Percentiles rank a stretch among this genome's conserved stretches.
Conservation (phyloP, 2,113 vertebrate species). For the Cyprinus carpio region DNA sequence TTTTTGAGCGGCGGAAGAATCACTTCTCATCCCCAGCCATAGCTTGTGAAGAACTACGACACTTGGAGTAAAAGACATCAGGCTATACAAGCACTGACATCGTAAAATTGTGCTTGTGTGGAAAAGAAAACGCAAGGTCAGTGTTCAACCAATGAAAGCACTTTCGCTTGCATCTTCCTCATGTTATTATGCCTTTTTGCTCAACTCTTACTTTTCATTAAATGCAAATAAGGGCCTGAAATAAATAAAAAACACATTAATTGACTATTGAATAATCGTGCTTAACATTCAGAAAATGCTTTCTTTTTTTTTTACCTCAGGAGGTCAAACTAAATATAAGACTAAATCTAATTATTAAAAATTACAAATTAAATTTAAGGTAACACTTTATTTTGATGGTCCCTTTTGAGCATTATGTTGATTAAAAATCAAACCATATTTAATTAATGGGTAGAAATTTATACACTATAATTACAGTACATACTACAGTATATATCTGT, state of each 20-base stretch:
- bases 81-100: constrained; percentile 60
- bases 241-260: background rate
- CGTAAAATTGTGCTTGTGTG: constrained; percentile 57
- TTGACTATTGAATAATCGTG: background rate
- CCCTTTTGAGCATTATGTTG: no score
- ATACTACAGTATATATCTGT: no score
- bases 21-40: constrained; percentile 66
- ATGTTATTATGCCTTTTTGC: background rate
- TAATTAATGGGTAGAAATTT: background rate
- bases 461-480: no score
- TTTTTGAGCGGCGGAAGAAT: constrained; percentile 57
- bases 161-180: background rate
- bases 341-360: background rate
- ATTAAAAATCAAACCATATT: no score
- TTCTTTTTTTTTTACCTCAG: background rate
- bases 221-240: background rate
- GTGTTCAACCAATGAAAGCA: background rate
- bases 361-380: background rate
- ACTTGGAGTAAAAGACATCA: constrained; percentile 47
- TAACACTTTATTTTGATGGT: no score
- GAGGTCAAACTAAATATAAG: background rate
- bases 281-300: background rate
- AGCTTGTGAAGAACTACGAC: constrained; percentile 61
- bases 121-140: constrained; percentile 65
- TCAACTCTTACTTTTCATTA: background rate